Base-by-base conservation (phyloP, 2,797 vertebrate genomes). In the Muscicapa striata region DNA sequence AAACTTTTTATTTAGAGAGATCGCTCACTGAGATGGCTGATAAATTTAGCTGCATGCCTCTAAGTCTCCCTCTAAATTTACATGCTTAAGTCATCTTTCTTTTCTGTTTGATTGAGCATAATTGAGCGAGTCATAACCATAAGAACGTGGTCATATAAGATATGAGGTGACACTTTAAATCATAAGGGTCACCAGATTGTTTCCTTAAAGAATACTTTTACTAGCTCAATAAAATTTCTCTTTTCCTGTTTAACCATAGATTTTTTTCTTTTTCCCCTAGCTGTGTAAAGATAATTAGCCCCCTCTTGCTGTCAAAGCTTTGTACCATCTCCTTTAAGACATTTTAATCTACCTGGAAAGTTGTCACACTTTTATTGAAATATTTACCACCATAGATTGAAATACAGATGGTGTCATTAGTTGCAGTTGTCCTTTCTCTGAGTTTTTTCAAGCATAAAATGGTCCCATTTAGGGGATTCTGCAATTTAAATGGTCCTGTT, bases 1-100 rank as follows among this genome's bases (percentile, higher is more conserved):
- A 90, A 94, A 95, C 84, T 95, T 96, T 93, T 95, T 94, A 91
- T 94, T 93, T 96, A 75, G 91, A 90, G 89, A 76, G 81, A 87
- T 93, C 6, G 18, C 89, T 95, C 87, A 76, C 86, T 95, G 92
- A 96, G 89, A 96, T 94, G 86, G 82, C 77, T 91, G 96, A 94
- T 95, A 91, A 96, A 97, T 97, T 96, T 97, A 97, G 97, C 96
- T 80, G 87, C 70, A 59, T 96, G 95, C 95, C 96, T 97, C 90
- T 72, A 94, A 94, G 85, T 96, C 92, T 93, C 96, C 26, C 93
- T 95, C 97, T 97, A 96, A 95, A 97, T 97, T 93, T 95, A 97
- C 91, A 82, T 41, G 70, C 82, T 95, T 95, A 95, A 93, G 95
- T 96, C 93, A 96, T 96, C 84, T 92, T 80, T 92, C 86, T 91